Evolutionary conservation across 2,888 invertebrate genomes (phyloP), one percentile per base, ranked within the genome.

Genomic region (Tenthredo distinguenda): DNA sequence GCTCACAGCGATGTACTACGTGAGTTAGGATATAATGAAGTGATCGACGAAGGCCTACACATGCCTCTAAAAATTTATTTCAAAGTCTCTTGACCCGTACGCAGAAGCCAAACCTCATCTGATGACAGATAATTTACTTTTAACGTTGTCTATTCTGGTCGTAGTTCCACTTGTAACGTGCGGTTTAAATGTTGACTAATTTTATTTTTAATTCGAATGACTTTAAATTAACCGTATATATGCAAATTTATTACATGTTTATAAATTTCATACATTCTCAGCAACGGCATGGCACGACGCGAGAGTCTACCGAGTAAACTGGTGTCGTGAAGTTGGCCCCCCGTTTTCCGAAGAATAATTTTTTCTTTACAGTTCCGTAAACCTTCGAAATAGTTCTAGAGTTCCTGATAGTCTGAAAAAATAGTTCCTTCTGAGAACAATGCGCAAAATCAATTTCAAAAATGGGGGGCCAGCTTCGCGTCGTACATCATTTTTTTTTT

Each of bases 11-110:
- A 77, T 55, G 34, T 77, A 55, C 3, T 72, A 21, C 72, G 43
- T 76, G 47, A 76, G 76, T 26, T 26, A 31, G 77, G 18, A 77
- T 31, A 15, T 34, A 34, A 81, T 62, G 12, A 62, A 40, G 47
- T 26, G 77, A 77, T 77, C 26, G 50, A 34, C 47, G 50, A 34
- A 47, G 21, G 31, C 40, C 10, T 37, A 15, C 50, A 31, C 18
- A n/a, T 26, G 31, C 1, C 12, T 76, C 15, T 55, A 34, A 37
- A 40, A 26, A 15, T 40, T 34, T 21, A 37, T 40, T 21, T 31
- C 5, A 15, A 37, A 58, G 81, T 81, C 62, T 81, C 47, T 81
- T 81, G 81, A 81, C 81, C 81, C 62, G 37, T 62, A 34, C 77
- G 47, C 18, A 34, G 55, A 50, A 34, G 26, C 21, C 1, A 58